These are phyloP conservation scores for Chrysochloris asiatica DNA, from an alignment of 2,113 vertebrate species.

Conservation along the genomic window DNA sequence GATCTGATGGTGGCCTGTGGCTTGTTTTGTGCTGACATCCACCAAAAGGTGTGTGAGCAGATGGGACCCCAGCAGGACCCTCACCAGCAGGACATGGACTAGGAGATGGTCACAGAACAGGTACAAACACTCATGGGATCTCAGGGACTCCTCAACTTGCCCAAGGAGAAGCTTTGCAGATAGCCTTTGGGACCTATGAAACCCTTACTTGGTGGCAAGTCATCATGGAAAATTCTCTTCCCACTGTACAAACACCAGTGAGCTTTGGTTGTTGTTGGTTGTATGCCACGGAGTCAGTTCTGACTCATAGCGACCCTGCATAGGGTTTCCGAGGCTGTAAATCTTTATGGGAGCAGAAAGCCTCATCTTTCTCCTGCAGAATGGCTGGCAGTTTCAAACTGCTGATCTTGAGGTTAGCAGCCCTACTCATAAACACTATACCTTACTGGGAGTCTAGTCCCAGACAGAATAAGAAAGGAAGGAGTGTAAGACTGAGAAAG, in stretches of 20 bases:
- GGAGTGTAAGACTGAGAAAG: neutral
- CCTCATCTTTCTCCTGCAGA: too few relatives aligned
- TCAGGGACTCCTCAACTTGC: neutral
- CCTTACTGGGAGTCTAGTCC: neutral
- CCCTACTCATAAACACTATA: too few relatives aligned
- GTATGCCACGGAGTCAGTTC: too few relatives aligned
- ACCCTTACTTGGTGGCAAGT: neutral
- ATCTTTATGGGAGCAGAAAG: too few relatives aligned
- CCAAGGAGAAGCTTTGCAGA: neutral
- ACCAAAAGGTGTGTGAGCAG: neutral
- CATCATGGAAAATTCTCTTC: neutral
- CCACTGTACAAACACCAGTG: neutral
- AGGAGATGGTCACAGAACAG: neutral
- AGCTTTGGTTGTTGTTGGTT: too few relatives aligned
- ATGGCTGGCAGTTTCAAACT: too few relatives aligned
- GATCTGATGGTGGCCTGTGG: neutral
- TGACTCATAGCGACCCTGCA: too few relatives aligned
- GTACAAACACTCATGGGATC: neutral
- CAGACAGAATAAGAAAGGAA: neutral
- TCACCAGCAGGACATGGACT: neutral
- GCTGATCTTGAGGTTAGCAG: too few relatives aligned
- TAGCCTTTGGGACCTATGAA: neutral
- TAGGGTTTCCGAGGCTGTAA: too few relatives aligned
- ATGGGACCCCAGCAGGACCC: neutral
- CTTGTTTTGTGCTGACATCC: fast-evolving